Percentiles rank a stretch among this genome's conserved stretches.
phyloP scores from a whole-genome alignment of 2,888 invertebrate species.

The Leptinotarsa haldemani region DNA sequence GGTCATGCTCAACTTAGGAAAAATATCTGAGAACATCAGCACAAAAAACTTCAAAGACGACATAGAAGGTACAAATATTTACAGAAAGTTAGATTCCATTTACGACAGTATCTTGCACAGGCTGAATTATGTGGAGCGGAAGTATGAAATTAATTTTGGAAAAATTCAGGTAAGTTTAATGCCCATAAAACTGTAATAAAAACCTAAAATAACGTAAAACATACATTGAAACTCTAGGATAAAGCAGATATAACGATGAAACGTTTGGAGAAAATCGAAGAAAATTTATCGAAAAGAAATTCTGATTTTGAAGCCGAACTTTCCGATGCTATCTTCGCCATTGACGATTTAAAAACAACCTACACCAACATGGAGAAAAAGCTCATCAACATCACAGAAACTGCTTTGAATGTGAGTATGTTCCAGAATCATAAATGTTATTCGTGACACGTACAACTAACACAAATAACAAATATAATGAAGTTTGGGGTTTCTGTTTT shows the following conservation, averaged over 20 bases:
- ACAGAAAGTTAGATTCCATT: conserved; percentile 64
- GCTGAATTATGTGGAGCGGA: conserved; percentile 62
- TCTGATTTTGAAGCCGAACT: conserved; percentile 62
- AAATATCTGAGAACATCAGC: conserved; percentile 63
- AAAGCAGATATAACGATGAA: conserved; percentile 56
- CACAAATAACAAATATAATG: not conserved
- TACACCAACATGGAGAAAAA: conserved; percentile 54
- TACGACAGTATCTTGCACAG: conserved; percentile 65
- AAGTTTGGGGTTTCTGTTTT: too few relatives aligned
- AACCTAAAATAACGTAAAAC: not conserved
- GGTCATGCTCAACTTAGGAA: conserved; percentile 61
- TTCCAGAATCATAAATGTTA: not conserved
- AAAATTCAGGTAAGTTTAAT: conserved; percentile 62
- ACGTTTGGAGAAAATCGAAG: conserved; percentile 61
- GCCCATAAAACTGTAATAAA: not conserved
- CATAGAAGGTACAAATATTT: conserved; percentile 61
- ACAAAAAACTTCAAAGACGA: conserved; percentile 65
- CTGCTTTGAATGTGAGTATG: conserved; percentile 55
- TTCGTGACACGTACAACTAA: not conserved
- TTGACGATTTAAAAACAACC: conserved; percentile 61
- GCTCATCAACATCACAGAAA: conserved; percentile 54
- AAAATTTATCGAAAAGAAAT: conserved; percentile 57
- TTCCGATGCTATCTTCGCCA: conserved; percentile 57
- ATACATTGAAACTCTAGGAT: conserved; percentile 48
- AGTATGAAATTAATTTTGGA: conserved; percentile 59